Conservation (phyloP, 2,888 invertebrate species). For the Synergus laeviventris region DNA sequence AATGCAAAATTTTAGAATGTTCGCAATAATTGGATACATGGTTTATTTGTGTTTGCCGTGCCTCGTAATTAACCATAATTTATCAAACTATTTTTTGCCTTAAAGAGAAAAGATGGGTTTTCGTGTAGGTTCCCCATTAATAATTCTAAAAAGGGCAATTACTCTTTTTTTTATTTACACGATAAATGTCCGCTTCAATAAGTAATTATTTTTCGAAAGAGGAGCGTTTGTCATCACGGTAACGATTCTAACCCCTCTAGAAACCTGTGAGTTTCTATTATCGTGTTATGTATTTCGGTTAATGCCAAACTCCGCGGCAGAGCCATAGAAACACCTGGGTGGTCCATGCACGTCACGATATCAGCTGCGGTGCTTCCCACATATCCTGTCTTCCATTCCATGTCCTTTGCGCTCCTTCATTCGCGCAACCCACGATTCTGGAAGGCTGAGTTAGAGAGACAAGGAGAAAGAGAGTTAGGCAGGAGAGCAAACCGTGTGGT, state of each 20-base stretch:
- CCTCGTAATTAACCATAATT: background rate
- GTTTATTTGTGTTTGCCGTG: background rate
- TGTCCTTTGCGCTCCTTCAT: conserved; percentile 75
- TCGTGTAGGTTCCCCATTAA: conserved; percentile 5
- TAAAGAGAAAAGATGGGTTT: background rate
- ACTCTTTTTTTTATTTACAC: conserved; percentile 34
- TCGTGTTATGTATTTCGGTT: conserved; percentile 45
- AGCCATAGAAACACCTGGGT: conserved; percentile 68
- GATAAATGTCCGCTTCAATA: conserved; percentile 35
- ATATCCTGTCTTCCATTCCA: conserved; percentile 66
- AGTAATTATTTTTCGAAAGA: conserved; percentile 33
- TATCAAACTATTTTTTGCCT: background rate
- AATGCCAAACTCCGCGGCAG: conserved; percentile 42
- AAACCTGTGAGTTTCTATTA: conserved; percentile 42
- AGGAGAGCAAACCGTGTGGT: conserved; percentile 65
- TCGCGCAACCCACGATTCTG: conserved; percentile 73
- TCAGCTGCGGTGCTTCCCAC: conserved; percentile 73
- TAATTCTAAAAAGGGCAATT: conserved; percentile 15
- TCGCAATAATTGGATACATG: too few species aligned
- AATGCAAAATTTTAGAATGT: too few species aligned
- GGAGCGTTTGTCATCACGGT: conserved; percentile 32
- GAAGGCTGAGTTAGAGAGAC: conserved; percentile 42
- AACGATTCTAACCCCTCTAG: conserved; percentile 19
- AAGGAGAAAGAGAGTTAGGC: conserved; percentile 49
- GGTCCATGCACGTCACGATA: conserved; percentile 66